phyloP scores from a whole-genome alignment of 1,140 invertebrate species.

The Acromyrmex charruanus region DNA sequence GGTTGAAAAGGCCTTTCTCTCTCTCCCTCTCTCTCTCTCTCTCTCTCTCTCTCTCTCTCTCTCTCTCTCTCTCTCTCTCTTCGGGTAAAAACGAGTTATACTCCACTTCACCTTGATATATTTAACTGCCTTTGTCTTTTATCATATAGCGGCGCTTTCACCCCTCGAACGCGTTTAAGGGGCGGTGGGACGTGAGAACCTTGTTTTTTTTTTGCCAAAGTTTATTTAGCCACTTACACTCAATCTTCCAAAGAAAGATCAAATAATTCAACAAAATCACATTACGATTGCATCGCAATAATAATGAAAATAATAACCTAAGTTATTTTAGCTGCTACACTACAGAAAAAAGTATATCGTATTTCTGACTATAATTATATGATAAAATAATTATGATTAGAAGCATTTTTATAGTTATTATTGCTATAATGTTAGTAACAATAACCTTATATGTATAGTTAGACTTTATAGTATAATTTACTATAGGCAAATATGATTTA shows the following conservation, averaged over 20 bases:
- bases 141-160: slow-evolving; percentile 51
- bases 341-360: too few species aligned
- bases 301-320: not conserved
- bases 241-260: not conserved
- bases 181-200: not conserved
- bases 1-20: slow-evolving; percentile 20
- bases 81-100: slow-evolving; percentile 59
- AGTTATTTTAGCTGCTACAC: not conserved
- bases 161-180: slow-evolving; percentile 32
- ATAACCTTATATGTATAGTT: too few species aligned
- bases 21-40: not conserved
- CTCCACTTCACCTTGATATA: slow-evolving; percentile 68
- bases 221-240: slow-evolving; percentile 17
- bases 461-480: too few species aligned
- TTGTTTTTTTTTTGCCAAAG: slow-evolving; percentile 12
- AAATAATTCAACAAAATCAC: not conserved
- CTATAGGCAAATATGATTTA: too few species aligned
- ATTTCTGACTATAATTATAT: too few species aligned
- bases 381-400: too few species aligned
- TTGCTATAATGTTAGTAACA: too few species aligned
- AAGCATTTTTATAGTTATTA: too few species aligned
- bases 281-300: not conserved
- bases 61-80: slow-evolving; percentile 40
- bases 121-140: slow-evolving; percentile 70
- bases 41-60: too few species aligned